Conservation (phyloP, 2,797 vertebrate genomes). For the Alca torda region DNA sequence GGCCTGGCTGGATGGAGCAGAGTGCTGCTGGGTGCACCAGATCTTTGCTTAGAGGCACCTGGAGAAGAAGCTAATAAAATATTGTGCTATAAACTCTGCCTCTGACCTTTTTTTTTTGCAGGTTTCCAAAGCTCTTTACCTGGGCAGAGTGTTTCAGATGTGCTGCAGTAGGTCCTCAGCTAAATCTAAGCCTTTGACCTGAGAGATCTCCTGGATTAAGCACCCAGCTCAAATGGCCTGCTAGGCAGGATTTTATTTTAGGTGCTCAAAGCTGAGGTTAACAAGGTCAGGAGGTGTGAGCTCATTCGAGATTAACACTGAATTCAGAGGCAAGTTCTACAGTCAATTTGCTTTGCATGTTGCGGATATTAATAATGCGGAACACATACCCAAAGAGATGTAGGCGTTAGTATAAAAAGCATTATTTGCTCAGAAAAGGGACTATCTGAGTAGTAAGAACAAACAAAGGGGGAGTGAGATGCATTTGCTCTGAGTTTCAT, state of each 20-base stretch:
- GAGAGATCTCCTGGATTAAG: slow-evolving; percentile 26
- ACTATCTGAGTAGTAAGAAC: not conserved
- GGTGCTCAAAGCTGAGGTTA: not conserved
- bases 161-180: not conserved
- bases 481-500: not conserved
- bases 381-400: not conserved
- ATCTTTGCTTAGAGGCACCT: not conserved
- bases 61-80: not conserved
- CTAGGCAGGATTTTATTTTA: slow-evolving; percentile 30
- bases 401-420: not conserved
- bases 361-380: not conserved
- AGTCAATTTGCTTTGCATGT: not conserved
- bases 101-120: not conserved
- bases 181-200: slow-evolving; percentile 47
- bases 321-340: not conserved
- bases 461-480: not conserved
- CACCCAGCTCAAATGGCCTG: not conserved
- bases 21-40: not conserved
- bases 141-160: not conserved
- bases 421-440: not conserved
- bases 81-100: not conserved
- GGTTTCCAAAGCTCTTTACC: slow-evolving; percentile 24
- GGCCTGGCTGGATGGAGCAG: not conserved
- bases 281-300: not conserved
- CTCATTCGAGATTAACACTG: not conserved